phyloP scores from a whole-genome alignment of 2,888 invertebrate species.

The Macrophya alboannulata region DNA sequence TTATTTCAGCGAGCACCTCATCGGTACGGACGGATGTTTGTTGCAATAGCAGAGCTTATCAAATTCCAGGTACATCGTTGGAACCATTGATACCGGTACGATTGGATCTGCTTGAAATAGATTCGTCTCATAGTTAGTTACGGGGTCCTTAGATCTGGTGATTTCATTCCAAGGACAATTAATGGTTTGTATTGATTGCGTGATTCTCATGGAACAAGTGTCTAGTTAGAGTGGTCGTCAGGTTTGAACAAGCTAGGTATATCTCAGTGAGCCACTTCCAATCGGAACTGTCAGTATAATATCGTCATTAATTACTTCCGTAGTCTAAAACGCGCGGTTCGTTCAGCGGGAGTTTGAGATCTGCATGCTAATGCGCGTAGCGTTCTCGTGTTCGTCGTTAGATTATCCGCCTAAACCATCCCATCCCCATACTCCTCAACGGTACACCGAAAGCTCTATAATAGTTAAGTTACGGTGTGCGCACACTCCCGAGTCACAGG shows the following conservation, averaged over 20 bases:
- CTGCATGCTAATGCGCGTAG: conserved; percentile 61
- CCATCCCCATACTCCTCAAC: conserved; percentile 52
- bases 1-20: background rate
- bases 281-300: conserved; percentile 61
- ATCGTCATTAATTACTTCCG: conserved; percentile 63
- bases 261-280: conserved; percentile 9
- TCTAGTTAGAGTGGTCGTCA: background rate
- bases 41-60: background rate
- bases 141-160: background rate
- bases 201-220: background rate
- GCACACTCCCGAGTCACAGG: conserved; percentile 43
- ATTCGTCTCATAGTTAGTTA: background rate
- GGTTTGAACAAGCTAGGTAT: background rate
- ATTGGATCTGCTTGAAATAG: background rate
- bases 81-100: background rate
- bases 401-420: conserved; percentile 62
- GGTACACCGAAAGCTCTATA: conserved; percentile 62
- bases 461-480: conserved; percentile 68
- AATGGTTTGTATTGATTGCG: background rate
- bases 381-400: conserved; percentile 60
- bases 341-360: conserved; percentile 41
- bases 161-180: background rate
- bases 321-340: conserved; percentile 39
- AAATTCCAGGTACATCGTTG: background rate
- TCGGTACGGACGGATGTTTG: background rate